A percentile compares a stretch with the other conserved stretches of the same genome.
Conservation (phyloP, 1,140 invertebrate genomes). For the Patella vulgata region DNA sequence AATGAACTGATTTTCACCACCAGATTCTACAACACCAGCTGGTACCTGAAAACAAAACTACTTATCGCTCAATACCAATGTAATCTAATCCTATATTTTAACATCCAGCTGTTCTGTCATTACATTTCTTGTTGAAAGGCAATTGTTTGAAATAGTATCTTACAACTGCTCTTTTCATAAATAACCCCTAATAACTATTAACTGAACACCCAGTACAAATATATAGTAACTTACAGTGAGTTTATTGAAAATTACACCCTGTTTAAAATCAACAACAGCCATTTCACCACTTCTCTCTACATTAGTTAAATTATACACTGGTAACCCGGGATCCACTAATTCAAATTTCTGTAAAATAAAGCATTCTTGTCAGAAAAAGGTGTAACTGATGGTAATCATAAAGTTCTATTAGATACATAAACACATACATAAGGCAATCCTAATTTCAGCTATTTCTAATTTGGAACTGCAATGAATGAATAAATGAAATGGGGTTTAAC, state of each 20-base stretch:
- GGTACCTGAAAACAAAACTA: slow-evolving; percentile 41
- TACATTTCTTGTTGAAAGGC: slow-evolving; percentile 7
- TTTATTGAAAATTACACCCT: slow-evolving; percentile 8
- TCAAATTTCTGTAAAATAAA: slow-evolving; percentile 39
- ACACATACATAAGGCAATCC: too few species aligned
- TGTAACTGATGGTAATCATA: neutral
- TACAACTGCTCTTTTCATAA: too few species aligned
- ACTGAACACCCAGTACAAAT: too few species aligned
- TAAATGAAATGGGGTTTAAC: too few species aligned
- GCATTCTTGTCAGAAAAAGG: neutral
- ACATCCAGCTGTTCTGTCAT: too few species aligned
- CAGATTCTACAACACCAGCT: slow-evolving; percentile 23
- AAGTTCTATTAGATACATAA: too few species aligned
- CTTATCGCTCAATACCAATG: too few species aligned
- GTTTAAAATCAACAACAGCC: slow-evolving; percentile 11
- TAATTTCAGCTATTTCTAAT: too few species aligned
- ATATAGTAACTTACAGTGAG: slow-evolving; percentile 8
- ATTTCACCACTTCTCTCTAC: slow-evolving; percentile 16
- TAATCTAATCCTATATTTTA: too few species aligned
- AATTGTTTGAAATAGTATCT: too few species aligned
- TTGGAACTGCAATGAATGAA: too few species aligned
- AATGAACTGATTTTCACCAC: slow-evolving; percentile 68
- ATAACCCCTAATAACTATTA: too few species aligned
- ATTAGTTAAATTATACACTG: slow-evolving; percentile 3
- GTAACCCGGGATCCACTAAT: slow-evolving; percentile 12